A percentile compares a stretch with the other conserved stretches of the same genome.
Evolutionary conservation across 2,113 vertebrate genomes (phyloP).

Genomic region (Pampusana beccarii): DNA sequence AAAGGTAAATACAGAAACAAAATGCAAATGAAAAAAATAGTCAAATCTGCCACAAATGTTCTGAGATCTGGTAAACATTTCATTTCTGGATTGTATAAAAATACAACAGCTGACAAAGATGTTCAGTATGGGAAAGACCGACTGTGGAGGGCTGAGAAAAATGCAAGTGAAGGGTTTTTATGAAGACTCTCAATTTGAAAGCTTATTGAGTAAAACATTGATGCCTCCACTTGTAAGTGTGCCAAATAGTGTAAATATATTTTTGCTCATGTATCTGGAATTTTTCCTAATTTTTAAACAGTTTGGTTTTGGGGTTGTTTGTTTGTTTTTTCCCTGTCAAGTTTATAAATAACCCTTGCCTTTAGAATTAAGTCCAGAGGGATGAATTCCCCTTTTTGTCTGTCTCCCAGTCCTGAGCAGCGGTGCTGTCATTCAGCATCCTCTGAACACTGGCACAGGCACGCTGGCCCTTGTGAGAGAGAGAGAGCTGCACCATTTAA

Average conservation of each 20-base stretch:
- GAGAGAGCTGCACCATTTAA: neutral
- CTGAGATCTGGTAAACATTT: constrained; percentile 15
- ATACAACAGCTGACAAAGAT: neutral
- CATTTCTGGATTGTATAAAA: neutral
- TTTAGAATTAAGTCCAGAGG: neutral
- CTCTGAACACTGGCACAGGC: neutral
- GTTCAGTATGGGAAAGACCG: neutral
- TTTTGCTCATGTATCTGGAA: neutral
- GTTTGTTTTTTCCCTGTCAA: neutral
- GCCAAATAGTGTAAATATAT: neutral
- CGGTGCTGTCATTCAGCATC: neutral
- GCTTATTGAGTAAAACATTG: neutral
- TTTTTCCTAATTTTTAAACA: neutral
- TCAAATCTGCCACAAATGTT: neutral
- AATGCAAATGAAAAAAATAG: neutral
- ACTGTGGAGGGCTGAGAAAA: neutral
- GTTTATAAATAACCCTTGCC: neutral
- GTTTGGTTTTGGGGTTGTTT: no score
- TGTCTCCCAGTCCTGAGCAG: neutral
- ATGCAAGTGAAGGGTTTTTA: neutral
- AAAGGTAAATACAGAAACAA: constrained; percentile 12
- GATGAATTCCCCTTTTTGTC: neutral
- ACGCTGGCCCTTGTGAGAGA: no score
- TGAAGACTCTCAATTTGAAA: neutral
- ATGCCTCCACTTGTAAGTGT: neutral